Evolutionary conservation across 2,888 invertebrate genomes (phyloP).

Genomic region (Hymenopus coronatus): DNA sequence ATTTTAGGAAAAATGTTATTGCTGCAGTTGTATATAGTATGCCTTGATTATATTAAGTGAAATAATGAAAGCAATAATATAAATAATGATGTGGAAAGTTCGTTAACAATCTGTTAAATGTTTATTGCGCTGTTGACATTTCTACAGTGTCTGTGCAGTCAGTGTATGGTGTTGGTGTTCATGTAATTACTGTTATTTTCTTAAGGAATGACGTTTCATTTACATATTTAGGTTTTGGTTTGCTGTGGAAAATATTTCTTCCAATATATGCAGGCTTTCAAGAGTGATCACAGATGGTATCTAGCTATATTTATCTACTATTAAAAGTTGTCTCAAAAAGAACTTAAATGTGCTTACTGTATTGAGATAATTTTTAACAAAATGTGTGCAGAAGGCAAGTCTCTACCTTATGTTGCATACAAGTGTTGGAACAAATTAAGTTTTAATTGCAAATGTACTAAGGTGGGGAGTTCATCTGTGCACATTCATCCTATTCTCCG

Average conservation of each 20-base stretch:
- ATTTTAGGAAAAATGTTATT: slow-evolving; percentile 1
- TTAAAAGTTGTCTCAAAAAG: not conserved
- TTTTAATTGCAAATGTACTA: not conserved
- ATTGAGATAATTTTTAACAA: not conserved
- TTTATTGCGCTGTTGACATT: slow-evolving; percentile 18
- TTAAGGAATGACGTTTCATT: not conserved
- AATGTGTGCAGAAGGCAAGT: not conserved
- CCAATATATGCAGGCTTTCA: not conserved
- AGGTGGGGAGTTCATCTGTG: not conserved
- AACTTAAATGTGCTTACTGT: not conserved
- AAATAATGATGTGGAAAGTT: slow-evolving; percentile 15
- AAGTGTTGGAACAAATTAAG: not conserved
- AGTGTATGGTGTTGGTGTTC: slow-evolving; percentile 16
- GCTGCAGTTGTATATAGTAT: slow-evolving; percentile 16
- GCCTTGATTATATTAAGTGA: slow-evolving; percentile 16
- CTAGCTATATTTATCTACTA: not conserved
- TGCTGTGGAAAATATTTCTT: not conserved
- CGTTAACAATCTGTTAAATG: slow-evolving; percentile 18
- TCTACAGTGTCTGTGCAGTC: slow-evolving; percentile 17
- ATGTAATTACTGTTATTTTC: not conserved
- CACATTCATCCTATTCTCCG: not conserved
- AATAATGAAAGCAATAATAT: slow-evolving; percentile 20
- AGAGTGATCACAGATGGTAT: not conserved
- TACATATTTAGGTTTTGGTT: not conserved
- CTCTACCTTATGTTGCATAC: not conserved